Base-by-base conservation (phyloP, 2,888 invertebrate species). In the Archaeoteleia sp. region DNA sequence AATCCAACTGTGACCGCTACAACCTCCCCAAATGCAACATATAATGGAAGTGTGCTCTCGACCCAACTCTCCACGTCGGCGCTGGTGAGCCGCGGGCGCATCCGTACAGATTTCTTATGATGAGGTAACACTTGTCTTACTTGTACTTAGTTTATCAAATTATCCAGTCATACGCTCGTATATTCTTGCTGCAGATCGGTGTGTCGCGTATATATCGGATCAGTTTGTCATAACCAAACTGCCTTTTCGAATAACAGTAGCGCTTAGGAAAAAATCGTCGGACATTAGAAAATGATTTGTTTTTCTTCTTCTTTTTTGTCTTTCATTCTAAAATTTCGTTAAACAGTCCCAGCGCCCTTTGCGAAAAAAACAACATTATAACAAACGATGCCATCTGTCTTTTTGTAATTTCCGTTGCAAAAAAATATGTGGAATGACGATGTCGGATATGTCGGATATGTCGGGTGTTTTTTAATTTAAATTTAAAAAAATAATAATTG, bases 121-220 rank as follows among this genome's bases (percentile, higher is more conserved):
- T 85, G 85, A 86, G 85, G 85, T 85, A 86, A 86, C 85, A 84
- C 81, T 85, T 85, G 85, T 85, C 85, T 85, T 85, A 85, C 81
- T 85, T 85, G 85, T 85, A 85, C 85, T 85, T 85, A 85, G 77
- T 81, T 83, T 85, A 85, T 85, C 83, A 85, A 85, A 85, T 85
- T 84, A 83, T 84, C 85, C 85, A 84, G 83, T 85, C 85, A 84
- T 83, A 84, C 85, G 81, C 81, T 85, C 82, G 82, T 83, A 82
- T 82, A 83, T 81, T 83, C 82, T 82, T 82, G 77, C 79, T 81
- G 83, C 82, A 78, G 78, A 81, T 83, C 79, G 78, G 73, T 81
- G n/a, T n/a, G 75, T 72, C 73, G 74, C 72, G 74, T 65, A 70
- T 4, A 20, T 70, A 73, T 60, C 61, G 35, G 55, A 68, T 49